Percentiles rank a stretch among this genome's conserved stretches.
Evolutionary conservation across 2,888 invertebrate genomes (phyloP).

Genomic region (Sisyra nigra): DNA sequence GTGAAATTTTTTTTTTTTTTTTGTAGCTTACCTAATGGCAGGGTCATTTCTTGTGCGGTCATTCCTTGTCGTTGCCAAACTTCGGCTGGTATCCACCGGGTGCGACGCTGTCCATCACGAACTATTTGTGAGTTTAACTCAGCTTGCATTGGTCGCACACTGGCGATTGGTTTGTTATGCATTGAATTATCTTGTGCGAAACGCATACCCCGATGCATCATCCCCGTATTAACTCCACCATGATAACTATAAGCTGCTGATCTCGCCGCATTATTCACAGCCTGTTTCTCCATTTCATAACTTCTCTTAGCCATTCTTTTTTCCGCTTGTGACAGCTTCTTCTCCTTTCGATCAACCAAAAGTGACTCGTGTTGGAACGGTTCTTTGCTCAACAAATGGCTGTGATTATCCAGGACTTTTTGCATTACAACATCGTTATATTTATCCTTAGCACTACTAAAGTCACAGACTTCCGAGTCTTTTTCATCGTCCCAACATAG

Average conservation of each 20-base stretch:
- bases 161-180: slow-evolving; percentile 48
- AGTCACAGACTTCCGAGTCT: slow-evolving; percentile 63
- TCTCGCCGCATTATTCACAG: slow-evolving; percentile 38
- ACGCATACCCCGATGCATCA: slow-evolving; percentile 12
- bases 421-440: slow-evolving; percentile 73
- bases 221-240: slow-evolving; percentile 15
- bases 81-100: slow-evolving; percentile 72
- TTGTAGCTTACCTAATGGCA: slow-evolving; percentile 51
- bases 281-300: slow-evolving; percentile 89
- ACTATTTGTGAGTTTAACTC: slow-evolving; percentile 19
- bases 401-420: slow-evolving; percentile 46
- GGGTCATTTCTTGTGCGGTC: slow-evolving; percentile 87
- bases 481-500: slow-evolving; percentile 82
- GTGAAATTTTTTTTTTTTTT: background rate
- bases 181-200: slow-evolving; percentile 17
- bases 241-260: slow-evolving; percentile 33
- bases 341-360: slow-evolving; percentile 85
- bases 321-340: slow-evolving; percentile 84
- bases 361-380: slow-evolving; percentile 95
- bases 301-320: slow-evolving; percentile 84
- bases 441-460: slow-evolving; percentile 50
- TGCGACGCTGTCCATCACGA: slow-evolving; percentile 20
- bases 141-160: slow-evolving; percentile 70
- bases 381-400: slow-evolving; percentile 52
- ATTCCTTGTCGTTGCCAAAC: slow-evolving; percentile 89